Conservation (phyloP, 2,797 vertebrate genomes). For the Falco naumanni region DNA sequence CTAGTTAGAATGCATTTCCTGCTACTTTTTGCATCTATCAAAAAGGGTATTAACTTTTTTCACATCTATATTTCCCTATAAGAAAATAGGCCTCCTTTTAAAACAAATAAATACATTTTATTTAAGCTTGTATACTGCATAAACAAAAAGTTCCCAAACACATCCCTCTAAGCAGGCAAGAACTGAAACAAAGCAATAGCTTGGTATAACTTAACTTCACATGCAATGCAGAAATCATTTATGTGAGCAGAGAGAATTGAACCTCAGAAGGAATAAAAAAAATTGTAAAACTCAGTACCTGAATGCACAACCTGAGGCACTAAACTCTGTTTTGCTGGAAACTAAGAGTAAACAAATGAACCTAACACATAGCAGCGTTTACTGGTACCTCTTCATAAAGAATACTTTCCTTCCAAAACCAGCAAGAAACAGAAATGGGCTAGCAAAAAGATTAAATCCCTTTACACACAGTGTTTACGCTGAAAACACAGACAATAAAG, state of each 20-base stretch:
- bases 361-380: neutral
- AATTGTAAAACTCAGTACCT: neutral
- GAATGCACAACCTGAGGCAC: neutral
- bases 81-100: neutral
- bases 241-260: neutral
- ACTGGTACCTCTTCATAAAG: neutral
- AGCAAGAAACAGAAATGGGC: conserved; percentile 26
- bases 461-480: conserved; percentile 34
- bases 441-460: conserved; percentile 53
- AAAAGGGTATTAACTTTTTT: neutral
- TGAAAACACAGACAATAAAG: conserved; percentile 55
- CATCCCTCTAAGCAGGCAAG: neutral
- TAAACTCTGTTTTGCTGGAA: neutral
- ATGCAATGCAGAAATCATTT: neutral
- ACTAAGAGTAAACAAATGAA: neutral
- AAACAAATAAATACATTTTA: neutral
- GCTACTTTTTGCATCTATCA: neutral
- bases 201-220: neutral
- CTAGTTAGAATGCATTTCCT: neutral
- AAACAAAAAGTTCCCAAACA: neutral
- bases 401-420: neutral
- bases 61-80: neutral
- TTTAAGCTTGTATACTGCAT: neutral
- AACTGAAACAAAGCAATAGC: accelerated
- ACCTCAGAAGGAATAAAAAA: neutral